Percentiles rank a stretch among this genome's conserved stretches.
These are phyloP conservation scores for Drosophila pectinifera DNA, from an alignment of 1,140 invertebrate species.

Conservation along the genomic window DNA sequence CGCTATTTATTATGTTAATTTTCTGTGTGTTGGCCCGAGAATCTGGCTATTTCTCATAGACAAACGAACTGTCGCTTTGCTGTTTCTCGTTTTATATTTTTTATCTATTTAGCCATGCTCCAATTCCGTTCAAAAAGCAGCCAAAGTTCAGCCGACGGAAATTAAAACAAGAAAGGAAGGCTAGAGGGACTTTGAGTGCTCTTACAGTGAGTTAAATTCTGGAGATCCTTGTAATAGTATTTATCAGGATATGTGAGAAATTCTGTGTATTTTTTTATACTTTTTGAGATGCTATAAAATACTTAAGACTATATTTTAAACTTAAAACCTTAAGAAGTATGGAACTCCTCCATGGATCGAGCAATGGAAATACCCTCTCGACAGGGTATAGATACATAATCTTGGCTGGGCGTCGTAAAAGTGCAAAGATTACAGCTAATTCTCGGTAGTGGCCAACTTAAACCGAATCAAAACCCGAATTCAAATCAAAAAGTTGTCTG, in stretches of 20 bases:
- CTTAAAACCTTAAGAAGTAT: no score
- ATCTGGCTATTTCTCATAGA: constrained; percentile 30
- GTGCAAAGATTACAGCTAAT: constrained; percentile 58
- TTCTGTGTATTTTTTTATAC: no score
- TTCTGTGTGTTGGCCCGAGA: not conserved
- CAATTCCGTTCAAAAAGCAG: constrained; percentile 42
- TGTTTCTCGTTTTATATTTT: not conserved
- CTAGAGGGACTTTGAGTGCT: not conserved
- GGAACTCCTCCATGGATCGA: no score
- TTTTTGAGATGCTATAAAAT: no score
- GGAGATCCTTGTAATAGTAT: not conserved
- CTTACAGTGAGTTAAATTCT: not conserved
- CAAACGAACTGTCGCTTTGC: constrained; percentile 22
- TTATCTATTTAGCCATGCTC: constrained; percentile 43
- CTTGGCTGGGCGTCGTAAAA: constrained; percentile 34
- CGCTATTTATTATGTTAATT: constrained; percentile 68
- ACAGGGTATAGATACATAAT: constrained; percentile 14
- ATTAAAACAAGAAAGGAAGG: constrained; percentile 12
- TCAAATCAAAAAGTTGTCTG: constrained; percentile 30
- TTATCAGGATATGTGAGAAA: no score
- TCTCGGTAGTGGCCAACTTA: constrained; percentile 12
- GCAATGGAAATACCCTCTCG: not conserved
- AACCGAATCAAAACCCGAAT: constrained; percentile 15
- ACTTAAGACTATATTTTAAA: no score
- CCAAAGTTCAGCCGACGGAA: constrained; percentile 42